Conservation (phyloP, 2,113 vertebrate species). For the Sprattus sprattus region DNA sequence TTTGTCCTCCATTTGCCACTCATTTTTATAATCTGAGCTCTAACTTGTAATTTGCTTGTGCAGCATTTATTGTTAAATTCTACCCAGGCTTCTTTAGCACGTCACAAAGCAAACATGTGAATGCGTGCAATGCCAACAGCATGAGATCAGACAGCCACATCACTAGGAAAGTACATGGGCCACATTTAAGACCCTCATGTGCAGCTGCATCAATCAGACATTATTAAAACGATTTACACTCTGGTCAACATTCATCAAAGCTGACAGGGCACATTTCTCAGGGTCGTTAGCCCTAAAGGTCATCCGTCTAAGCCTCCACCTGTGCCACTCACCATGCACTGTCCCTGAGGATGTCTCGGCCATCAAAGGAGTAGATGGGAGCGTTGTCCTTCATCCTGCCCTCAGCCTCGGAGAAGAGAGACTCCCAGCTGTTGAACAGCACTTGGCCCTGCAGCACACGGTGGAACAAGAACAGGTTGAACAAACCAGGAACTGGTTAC, state of each 20-base stretch:
- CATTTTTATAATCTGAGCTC: neutral
- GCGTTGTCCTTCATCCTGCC: constrained; percentile 72
- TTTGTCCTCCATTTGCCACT: neutral
- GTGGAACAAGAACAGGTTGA: neutral
- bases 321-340: constrained; percentile 76
- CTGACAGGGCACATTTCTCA: neutral
- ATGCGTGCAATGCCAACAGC: neutral
- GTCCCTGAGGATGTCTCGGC: constrained; percentile 84
- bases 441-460: constrained; percentile 80
- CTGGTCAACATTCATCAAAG: neutral
- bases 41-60: neutral
- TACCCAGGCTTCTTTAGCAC: neutral
- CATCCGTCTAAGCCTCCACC: neutral
- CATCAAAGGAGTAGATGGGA: constrained; percentile 87
- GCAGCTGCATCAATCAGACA: neutral
- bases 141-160: neutral
- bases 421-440: constrained; percentile 88
- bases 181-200: neutral
- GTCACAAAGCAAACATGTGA: neutral
- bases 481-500: neutral
- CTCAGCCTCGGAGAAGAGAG: constrained; percentile 75
- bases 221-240: neutral
- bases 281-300: neutral
- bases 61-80: neutral
- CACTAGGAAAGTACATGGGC: neutral